A percentile compares a stretch with the other conserved stretches of the same genome.
Evolutionary conservation across 2,797 vertebrate species (phyloP).

Genomic region (Sebastes wilsoni): DNA sequence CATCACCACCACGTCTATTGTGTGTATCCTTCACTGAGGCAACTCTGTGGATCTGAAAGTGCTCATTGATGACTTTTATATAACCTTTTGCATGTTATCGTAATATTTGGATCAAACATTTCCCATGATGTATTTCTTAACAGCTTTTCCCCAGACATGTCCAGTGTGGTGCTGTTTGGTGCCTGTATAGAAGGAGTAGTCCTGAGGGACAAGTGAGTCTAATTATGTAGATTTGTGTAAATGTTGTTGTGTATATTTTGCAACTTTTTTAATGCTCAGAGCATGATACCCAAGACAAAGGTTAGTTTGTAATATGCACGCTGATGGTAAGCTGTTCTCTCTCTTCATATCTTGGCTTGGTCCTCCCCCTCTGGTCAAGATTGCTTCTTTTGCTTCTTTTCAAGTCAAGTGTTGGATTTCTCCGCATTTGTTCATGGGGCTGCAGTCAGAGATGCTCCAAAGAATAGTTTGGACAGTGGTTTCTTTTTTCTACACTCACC

Average conservation of each 20-base stretch:
- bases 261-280: not conserved
- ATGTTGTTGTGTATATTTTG: not conserved
- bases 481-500: too few relatives aligned
- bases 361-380: not conserved
- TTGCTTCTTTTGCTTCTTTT: not conserved
- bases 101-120: not conserved
- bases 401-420: too few relatives aligned
- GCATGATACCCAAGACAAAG: not conserved
- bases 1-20: slow-evolving; percentile 94
- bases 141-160: slow-evolving; percentile 83
- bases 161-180: slow-evolving; percentile 91
- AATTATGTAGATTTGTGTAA: not conserved
- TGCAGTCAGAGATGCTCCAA: too few relatives aligned
- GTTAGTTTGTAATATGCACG: not conserved
- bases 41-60: not conserved
- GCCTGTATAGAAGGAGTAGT: slow-evolving; percentile 96
- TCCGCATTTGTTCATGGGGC: too few relatives aligned
- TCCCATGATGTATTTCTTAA: slow-evolving; percentile 56
- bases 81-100: not conserved
- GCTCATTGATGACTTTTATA: not conserved
- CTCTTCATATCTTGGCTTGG: not conserved
- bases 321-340: not conserved
- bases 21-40: slow-evolving; percentile 91
- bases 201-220: slow-evolving; percentile 94
- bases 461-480: too few relatives aligned